Percentiles rank a stretch among this genome's conserved stretches.
Evolutionary conservation across 2,113 vertebrate species (phyloP).

Genomic region (Bubo scandiacus): DNA sequence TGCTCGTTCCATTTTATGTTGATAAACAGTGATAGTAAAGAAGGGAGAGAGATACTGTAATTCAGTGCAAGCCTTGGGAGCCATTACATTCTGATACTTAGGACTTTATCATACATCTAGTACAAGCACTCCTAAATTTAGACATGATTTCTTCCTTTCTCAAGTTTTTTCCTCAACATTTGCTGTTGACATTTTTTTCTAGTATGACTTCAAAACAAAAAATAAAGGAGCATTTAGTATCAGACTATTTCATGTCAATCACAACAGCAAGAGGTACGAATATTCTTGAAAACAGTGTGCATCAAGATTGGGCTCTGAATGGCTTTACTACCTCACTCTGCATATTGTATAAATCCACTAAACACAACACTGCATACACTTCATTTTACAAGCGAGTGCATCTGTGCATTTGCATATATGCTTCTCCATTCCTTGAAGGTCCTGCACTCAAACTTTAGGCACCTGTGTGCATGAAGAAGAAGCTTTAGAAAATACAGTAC

Average conservation of each 20-base stretch:
- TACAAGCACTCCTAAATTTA: neutral
- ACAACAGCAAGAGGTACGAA: neutral
- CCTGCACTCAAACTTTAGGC: constrained; percentile 35
- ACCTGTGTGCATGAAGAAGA: neutral
- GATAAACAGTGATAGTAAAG: neutral
- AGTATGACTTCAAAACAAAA: neutral
- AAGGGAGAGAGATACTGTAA: neutral
- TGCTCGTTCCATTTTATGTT: neutral
- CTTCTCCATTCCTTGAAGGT: neutral
- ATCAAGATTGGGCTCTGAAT: neutral
- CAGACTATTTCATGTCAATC: neutral
- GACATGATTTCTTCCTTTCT: neutral
- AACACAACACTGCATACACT: neutral
- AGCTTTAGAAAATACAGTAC: constrained; percentile 2
- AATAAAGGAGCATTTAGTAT: neutral
- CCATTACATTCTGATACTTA: neutral
- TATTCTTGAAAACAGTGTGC: neutral
- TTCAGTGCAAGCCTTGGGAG: neutral
- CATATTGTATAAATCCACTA: neutral
- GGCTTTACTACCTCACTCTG: constrained; percentile 5
- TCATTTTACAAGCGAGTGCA: neutral
- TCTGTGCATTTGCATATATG: neutral
- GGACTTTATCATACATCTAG: neutral
- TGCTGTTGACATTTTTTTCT: neutral
- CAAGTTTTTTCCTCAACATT: neutral